These are phyloP conservation scores for Pachycephus smyrnensis DNA, from an alignment of 2,888 invertebrate genomes.

Conservation along the genomic window DNA sequence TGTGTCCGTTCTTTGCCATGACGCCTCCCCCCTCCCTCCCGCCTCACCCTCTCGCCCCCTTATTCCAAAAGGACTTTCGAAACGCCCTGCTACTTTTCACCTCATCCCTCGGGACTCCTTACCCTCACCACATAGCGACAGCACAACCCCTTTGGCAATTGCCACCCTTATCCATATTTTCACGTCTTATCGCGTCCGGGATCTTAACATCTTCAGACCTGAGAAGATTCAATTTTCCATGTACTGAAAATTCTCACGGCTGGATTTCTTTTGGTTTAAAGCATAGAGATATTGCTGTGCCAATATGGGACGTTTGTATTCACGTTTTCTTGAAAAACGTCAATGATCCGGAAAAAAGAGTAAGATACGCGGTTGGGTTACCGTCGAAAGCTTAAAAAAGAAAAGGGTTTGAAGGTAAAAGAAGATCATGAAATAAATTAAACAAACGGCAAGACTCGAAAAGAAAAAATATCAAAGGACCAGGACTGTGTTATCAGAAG, in stretches of 20 bases:
- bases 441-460: not conserved
- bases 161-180: not conserved
- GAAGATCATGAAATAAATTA: not conserved
- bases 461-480: not conserved
- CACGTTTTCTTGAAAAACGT: not conserved
- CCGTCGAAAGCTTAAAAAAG: not conserved
- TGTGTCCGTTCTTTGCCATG: constrained; percentile 27
- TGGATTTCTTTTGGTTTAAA: not conserved
- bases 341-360: not conserved
- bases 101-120: not conserved
- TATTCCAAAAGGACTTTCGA: not conserved
- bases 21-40: not conserved
- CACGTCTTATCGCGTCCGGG: not conserved
- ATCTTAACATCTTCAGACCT: not conserved
- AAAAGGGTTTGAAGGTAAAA: not conserved
- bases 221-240: not conserved
- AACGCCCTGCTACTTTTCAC: not conserved
- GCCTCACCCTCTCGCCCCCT: not conserved
- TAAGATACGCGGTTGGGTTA: not conserved
- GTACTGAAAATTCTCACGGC: not conserved
- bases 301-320: not conserved
- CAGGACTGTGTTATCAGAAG: not conserved
- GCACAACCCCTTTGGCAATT: not conserved
- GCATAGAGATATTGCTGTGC: not conserved
- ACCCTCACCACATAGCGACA: not conserved